These are phyloP conservation scores for Meandrusa payeni DNA, from an alignment of 2,888 invertebrate species.

Conservation along the genomic window DNA sequence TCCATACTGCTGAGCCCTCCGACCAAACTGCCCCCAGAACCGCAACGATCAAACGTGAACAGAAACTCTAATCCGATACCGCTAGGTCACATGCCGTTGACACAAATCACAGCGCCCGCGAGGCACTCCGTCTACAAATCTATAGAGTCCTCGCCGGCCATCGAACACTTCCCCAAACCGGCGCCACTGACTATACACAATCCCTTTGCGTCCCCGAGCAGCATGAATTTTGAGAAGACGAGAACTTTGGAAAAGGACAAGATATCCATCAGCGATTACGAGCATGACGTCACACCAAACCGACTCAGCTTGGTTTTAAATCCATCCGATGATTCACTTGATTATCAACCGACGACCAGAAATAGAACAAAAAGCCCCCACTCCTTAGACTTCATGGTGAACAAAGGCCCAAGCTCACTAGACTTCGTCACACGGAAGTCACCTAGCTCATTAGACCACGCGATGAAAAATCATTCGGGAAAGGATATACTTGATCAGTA, in stretches of 20 bases:
- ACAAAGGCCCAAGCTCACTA: slow-evolving; percentile 72
- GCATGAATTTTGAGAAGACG: slow-evolving; percentile 68
- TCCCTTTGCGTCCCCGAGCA: slow-evolving; percentile 66
- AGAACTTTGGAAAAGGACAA: slow-evolving; percentile 72
- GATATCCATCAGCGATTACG: slow-evolving; percentile 74
- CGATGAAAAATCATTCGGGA: slow-evolving; percentile 76
- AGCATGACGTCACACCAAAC: slow-evolving; percentile 79
- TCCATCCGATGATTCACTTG: slow-evolving; percentile 82
- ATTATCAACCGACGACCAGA: slow-evolving; percentile 68
- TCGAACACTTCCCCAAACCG: slow-evolving; percentile 74
- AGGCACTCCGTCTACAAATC: slow-evolving; percentile 89
- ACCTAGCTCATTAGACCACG: slow-evolving; percentile 79
- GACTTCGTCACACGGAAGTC: slow-evolving; percentile 73
- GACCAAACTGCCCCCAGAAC: slow-evolving; percentile 72
- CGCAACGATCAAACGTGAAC: slow-evolving; percentile 74
- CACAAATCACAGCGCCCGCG: slow-evolving; percentile 77
- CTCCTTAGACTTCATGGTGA: slow-evolving; percentile 70
- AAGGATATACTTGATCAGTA: slow-evolving; percentile 80
- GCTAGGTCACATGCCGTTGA: slow-evolving; percentile 77
- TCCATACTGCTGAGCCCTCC: slow-evolving; percentile 81
- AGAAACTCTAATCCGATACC: slow-evolving; percentile 89
- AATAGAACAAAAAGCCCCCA: slow-evolving; percentile 73
- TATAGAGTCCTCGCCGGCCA: slow-evolving; percentile 78
- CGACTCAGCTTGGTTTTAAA: slow-evolving; percentile 84
- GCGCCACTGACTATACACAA: slow-evolving; percentile 73